A percentile compares a stretch with the other conserved stretches of the same genome.
phyloP scores from a whole-genome alignment of 2,888 invertebrate species.

The Brachyopa scutellaris region DNA sequence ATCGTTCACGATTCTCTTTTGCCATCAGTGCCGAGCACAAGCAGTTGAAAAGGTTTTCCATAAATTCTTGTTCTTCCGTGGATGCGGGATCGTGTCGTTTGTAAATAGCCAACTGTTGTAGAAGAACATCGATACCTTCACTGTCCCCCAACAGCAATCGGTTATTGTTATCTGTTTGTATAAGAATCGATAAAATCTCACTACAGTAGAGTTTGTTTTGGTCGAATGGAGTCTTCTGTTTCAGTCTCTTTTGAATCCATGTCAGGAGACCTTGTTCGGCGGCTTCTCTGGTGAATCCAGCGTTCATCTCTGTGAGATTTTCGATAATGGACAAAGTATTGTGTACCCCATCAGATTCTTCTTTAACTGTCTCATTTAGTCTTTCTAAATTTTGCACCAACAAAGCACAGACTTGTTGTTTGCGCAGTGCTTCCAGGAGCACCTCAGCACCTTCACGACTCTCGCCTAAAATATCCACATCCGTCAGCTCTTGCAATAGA shows the following conservation, averaged over 20 bases:
- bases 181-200: conserved; percentile 96
- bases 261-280: conserved; percentile 94
- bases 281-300: conserved; percentile 91
- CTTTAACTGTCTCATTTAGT: conserved; percentile 95
- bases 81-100: conserved; percentile 96
- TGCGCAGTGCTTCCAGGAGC: conserved; percentile 92
- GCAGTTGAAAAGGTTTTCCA: conserved; percentile 99
- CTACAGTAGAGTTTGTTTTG: conserved; percentile 97
- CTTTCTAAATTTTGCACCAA: conserved; percentile 96
- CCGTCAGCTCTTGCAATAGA: conserved; percentile 92
- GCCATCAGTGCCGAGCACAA: conserved; percentile 96
- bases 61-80: conserved; percentile 97
- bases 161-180: conserved; percentile 94
- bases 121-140: conserved; percentile 95
- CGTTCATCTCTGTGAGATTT: conserved; percentile 95
- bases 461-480: conserved; percentile 95
- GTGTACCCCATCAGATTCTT: conserved; percentile 98
- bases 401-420: conserved; percentile 94
- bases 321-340: conserved; percentile 95
- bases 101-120: conserved; percentile 97
- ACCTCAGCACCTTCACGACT: conserved; percentile 95
- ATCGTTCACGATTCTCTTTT: conserved; percentile 93
- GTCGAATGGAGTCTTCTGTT: conserved; percentile 94
- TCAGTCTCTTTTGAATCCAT: conserved; percentile 95
- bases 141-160: conserved; percentile 92